Evolutionary conservation across 2,113 vertebrate species (phyloP).

Genomic region (Tympanuchus pallidicinctus): DNA sequence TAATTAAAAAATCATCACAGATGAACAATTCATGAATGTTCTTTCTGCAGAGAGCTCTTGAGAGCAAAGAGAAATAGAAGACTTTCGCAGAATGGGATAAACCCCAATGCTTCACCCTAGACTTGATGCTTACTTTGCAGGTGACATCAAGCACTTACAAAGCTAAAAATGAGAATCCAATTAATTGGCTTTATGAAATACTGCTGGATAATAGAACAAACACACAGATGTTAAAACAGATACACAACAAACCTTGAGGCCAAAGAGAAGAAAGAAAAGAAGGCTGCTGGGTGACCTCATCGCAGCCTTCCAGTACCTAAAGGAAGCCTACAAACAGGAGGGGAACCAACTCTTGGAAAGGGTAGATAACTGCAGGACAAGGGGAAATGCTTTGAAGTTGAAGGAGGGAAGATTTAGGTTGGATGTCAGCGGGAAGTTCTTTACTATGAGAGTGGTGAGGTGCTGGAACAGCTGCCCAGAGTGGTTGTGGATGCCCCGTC

Average conservation of each 20-base stretch:
- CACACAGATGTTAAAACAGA: neutral
- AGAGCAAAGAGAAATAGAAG: neutral
- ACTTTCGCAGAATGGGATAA: neutral
- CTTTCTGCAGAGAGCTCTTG: neutral
- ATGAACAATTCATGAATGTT: neutral
- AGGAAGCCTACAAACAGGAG: too few relatives aligned
- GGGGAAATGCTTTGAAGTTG: too few relatives aligned
- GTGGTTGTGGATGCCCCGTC: too few relatives aligned
- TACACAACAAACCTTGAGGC: neutral
- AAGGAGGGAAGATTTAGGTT: too few relatives aligned
- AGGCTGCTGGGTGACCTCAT: too few relatives aligned
- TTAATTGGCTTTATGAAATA: neutral
- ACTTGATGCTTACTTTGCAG: neutral
- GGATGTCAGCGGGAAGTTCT: too few relatives aligned
- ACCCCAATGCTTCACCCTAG: fast-evolving
- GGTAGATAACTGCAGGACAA: too few relatives aligned
- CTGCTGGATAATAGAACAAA: neutral
- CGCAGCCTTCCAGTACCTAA: too few relatives aligned
- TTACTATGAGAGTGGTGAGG: too few relatives aligned
- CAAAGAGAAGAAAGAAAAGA: neutral
- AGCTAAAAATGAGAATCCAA: neutral
- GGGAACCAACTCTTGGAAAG: too few relatives aligned
- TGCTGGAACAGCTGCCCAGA: too few relatives aligned
- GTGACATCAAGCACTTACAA: neutral
- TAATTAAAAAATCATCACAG: neutral